Evolutionary conservation across 2,888 invertebrate genomes (phyloP), one percentile per base, ranked within the genome.

Genomic region (Mesochorus sp.): DNA sequence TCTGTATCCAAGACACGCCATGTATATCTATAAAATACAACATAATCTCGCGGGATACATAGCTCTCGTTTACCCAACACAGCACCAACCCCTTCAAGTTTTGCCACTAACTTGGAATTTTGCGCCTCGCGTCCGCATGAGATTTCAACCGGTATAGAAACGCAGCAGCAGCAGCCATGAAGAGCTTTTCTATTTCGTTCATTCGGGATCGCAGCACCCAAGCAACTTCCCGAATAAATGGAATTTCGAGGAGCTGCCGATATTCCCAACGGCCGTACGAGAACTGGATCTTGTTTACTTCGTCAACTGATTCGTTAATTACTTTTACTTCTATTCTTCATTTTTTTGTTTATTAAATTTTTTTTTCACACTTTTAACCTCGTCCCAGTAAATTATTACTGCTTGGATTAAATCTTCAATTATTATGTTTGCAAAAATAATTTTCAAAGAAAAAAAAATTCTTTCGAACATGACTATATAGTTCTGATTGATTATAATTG

Each of bases 171-270:
- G 37, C 19, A 26, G 39, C 67, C 67, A 55, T n/a, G n/a, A 51
- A 77, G 67, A 47, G 31, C 62, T 67, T 77, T 68, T 68, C 47
- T 67, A 61, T 57, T 77, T 62, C 72, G 55, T 73, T 62, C 77
- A 55, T 61, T 61, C 53, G 37, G 8, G 64, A 47, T 53, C 26
- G 66, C 57, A 26, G 21, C 17, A 28, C 47, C 26, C 26, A 34
- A 71, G 51, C 49, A 68, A 68, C 68, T 68, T 76, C 51, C 34
- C 14, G 8, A 42, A 66, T 64, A 66, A 76, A 76, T 66, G 51
- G 49, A 71, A 71, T 76, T 76, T 59, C 71, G 34, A 66, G 59
- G 55, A 61, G 64, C 19, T 51, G 42, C 31, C 59, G 57, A 64
- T 59, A 71, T 51, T 53, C 57, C 49, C 49, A 14, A 3, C 42